Percentiles rank a stretch among this genome's conserved stretches.
These are phyloP conservation scores for Ploceus nigricollis DNA, from an alignment of 2,113 vertebrate species.

Conservation along the genomic window DNA sequence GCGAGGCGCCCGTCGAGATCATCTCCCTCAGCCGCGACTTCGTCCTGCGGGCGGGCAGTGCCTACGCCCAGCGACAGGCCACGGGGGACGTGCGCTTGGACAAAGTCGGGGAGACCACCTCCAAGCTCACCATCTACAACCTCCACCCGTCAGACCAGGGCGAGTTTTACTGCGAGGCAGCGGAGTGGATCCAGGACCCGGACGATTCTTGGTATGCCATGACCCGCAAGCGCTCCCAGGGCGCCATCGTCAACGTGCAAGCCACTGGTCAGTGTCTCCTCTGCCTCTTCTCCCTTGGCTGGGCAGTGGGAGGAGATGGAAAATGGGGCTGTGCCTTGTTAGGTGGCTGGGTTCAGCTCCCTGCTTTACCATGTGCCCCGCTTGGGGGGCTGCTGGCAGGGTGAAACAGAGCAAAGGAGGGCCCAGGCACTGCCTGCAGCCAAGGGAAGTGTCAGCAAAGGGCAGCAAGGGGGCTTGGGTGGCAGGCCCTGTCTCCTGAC, in stretches of 20 bases:
- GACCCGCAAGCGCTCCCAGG: slow-evolving; percentile 92
- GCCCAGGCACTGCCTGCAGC: background rate
- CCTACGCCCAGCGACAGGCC: slow-evolving; percentile 87
- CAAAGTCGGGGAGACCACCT: slow-evolving; percentile 85
- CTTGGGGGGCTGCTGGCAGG: background rate
- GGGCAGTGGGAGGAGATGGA: background rate
- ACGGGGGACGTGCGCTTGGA: slow-evolving; percentile 89
- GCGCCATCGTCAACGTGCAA: slow-evolving; percentile 87
- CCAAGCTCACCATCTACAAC: slow-evolving; percentile 90
- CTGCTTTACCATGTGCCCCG: fast-evolving
- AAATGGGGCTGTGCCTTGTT: background rate
- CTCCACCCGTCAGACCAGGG: slow-evolving; percentile 92
- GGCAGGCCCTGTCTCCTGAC: background rate
- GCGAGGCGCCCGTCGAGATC: slow-evolving; percentile 82
- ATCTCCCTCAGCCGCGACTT: slow-evolving; percentile 90
- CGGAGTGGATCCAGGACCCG: slow-evolving; percentile 94
- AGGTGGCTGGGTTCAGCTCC: background rate
- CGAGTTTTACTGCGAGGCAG: slow-evolving; percentile 91
- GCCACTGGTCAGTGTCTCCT: slow-evolving; percentile 82
- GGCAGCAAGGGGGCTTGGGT: background rate
- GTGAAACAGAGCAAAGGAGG: background rate
- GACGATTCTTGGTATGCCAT: slow-evolving; percentile 91
- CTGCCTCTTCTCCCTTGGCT: background rate
- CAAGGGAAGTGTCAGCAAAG: background rate
- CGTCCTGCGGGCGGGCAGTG: slow-evolving; percentile 80